Percentiles rank a stretch among this genome's conserved stretches.
phyloP scores from a whole-genome alignment of 2,113 vertebrate genomes.

The Chaetodon trifascialis region DNA sequence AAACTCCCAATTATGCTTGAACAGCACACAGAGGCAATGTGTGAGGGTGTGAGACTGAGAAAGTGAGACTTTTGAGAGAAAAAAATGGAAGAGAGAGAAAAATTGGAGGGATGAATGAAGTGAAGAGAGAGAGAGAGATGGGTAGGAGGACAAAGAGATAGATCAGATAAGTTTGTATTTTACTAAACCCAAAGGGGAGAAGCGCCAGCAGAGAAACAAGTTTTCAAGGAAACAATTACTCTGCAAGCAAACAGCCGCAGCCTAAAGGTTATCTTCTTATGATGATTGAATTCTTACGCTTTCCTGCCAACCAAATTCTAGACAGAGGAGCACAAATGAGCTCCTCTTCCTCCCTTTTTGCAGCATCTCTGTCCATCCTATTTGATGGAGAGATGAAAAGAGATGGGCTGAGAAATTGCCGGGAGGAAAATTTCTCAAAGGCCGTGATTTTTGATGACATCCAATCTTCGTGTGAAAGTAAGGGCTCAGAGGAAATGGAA shows the following conservation, averaged over 20 bases:
- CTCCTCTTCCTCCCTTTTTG: slow-evolving; percentile 26
- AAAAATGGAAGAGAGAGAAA: background rate
- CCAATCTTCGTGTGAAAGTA: slow-evolving; percentile 62
- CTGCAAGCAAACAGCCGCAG: slow-evolving; percentile 39
- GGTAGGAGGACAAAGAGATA: slow-evolving; percentile 28
- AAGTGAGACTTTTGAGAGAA: slow-evolving; percentile 3
- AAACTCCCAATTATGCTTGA: slow-evolving; percentile 32
- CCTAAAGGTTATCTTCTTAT: slow-evolving; percentile 64
- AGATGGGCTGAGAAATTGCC: slow-evolving; percentile 54
- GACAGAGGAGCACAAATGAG: slow-evolving; percentile 43
- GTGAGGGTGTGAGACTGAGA: slow-evolving; percentile 21
- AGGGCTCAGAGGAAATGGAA: slow-evolving; percentile 56
- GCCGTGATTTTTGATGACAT: slow-evolving; percentile 66
- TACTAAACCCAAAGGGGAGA: slow-evolving; percentile 17
- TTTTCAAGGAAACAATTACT: slow-evolving; percentile 66
- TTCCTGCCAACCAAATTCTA: slow-evolving; percentile 39
- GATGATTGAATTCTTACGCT: slow-evolving; percentile 53
- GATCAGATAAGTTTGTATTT: slow-evolving; percentile 26
- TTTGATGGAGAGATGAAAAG: slow-evolving; percentile 68
- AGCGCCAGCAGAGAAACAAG: slow-evolving; percentile 30
- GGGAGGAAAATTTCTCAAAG: slow-evolving; percentile 60
- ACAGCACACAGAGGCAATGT: slow-evolving; percentile 20
- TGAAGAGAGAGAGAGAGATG: slow-evolving; percentile 16
- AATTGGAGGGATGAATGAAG: background rate
- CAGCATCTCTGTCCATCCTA: slow-evolving; percentile 32